Conservation (phyloP, 2,888 invertebrate genomes). For the Drosophila mimica region DNA sequence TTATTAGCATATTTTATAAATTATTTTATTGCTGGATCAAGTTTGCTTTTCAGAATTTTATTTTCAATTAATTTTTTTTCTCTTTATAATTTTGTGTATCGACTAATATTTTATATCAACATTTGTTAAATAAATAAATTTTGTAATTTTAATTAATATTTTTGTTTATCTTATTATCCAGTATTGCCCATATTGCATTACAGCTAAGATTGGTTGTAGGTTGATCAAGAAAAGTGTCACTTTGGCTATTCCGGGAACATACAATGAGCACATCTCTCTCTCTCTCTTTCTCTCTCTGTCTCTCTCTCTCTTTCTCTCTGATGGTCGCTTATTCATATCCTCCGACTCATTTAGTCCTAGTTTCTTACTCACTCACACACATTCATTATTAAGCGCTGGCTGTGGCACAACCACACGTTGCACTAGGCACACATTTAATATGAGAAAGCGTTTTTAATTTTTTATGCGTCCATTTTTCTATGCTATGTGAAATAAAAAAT, state of each 20-base stretch:
- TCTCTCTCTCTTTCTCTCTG: neutral
- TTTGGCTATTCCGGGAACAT: neutral
- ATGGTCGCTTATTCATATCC: no score
- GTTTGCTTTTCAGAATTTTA: no score
- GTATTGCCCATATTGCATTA: neutral
- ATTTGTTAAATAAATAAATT: no score
- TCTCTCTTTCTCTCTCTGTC: no score
- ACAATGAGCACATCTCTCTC: neutral
- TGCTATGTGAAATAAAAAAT: constrained; percentile 48
- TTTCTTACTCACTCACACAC: constrained; percentile 36
- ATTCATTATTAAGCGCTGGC: constrained; percentile 61
- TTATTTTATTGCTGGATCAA: no score
- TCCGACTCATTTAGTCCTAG: constrained; percentile 8
- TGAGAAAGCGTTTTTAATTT: constrained; percentile 78
- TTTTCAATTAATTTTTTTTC: no score
- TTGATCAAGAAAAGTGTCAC: neutral
- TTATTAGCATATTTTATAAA: no score
- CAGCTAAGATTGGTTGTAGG: no score
- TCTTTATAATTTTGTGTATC: no score
- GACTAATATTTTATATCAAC: no score
- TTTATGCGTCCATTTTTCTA: constrained; percentile 70
- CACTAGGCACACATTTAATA: constrained; percentile 75
- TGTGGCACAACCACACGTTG: constrained; percentile 43
- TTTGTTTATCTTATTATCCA: no score
- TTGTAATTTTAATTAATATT: no score